Evolutionary conservation across 2,888 invertebrate genomes (phyloP).

Genomic region (Melieria picta): DNA sequence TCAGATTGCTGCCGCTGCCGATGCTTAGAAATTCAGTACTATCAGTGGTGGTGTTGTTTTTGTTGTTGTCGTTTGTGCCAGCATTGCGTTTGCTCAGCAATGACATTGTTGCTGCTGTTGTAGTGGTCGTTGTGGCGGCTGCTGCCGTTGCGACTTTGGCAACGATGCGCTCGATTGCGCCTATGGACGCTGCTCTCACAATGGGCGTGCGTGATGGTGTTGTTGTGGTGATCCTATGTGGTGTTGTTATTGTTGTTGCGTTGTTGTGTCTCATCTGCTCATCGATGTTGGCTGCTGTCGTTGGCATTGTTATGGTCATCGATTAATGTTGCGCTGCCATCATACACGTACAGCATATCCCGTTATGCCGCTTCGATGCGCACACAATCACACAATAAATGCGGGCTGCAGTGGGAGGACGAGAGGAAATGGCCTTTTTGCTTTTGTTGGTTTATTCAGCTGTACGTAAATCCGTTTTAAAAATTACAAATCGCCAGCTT

Average conservation of each 20-base stretch:
- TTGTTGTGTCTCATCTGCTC: too few species aligned
- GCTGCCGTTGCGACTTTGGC: constrained; percentile 29
- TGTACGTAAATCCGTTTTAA: too few species aligned
- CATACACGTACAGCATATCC: too few species aligned
- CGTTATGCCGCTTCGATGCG: too few species aligned
- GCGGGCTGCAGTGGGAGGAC: not conserved
- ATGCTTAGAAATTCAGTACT: constrained; percentile 23
- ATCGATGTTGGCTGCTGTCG: too few species aligned
- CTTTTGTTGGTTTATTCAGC: not conserved
- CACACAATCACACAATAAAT: constrained; percentile 28
- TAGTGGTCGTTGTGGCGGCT: constrained; percentile 26
- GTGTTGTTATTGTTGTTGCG: too few species aligned
- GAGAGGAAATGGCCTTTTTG: constrained; percentile 2
- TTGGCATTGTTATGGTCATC: too few species aligned
- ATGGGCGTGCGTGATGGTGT: too few species aligned
- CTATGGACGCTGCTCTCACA: too few species aligned
- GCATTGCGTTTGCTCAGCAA: constrained; percentile 1
- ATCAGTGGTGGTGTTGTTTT: constrained; percentile 27
- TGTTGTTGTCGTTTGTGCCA: constrained; percentile 3
- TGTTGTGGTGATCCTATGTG: too few species aligned
- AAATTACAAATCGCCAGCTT: not conserved
- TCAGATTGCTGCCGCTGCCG: constrained; percentile 38
- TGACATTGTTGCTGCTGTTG: constrained; percentile 10
- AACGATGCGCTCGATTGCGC: constrained; percentile 5
- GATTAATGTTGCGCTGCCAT: too few species aligned